Base-by-base conservation (phyloP, 64 coral and sea anemone genomes). In the Actinia tenebrosa region DNA sequence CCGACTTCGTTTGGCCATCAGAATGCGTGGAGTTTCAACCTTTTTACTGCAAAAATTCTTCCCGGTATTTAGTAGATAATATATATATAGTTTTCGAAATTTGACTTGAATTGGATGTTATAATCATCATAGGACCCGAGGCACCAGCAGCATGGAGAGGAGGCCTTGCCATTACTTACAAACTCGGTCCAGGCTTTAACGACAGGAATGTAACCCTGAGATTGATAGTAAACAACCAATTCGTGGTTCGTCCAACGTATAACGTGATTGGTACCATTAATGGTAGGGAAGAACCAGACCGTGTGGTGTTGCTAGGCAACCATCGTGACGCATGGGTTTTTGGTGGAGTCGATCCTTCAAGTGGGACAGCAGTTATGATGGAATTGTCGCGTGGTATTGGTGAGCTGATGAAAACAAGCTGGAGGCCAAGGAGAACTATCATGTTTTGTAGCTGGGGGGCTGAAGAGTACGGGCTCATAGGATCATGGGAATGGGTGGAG, bases 251-350 rank as follows among this genome's bases (percentile, higher is more conserved):
- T 58, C 82, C 89, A 84, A 42, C 83, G n/a, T 91, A 91, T 63
- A 98, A 98, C 56, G 92, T 98, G 7, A 94, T 98, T 92, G 95
- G 95, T 37, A 91, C 89, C 18, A 92, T 98, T 62, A 44, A 82
- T 22, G 95, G 95, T 3, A 86, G 44, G 26, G 95, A 92, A 17
- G 95, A 98, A 80, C 95, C 92, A n/a, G 95, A 98, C 30, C 95
- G 95, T 53, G 54, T 91, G 87, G 95, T 98, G 56, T 16, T 98
- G 9, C 79, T 98, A 25, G 95, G 95, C 16, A 98, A 94, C 68
- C 95, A 98, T 43, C 86, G 95, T 64, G 95, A 98, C 80, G 86
- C 95, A n/a, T 98, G 95, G 95, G 95, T 85, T 14, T 98, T 98
- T 89, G 95, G 92, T 25, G 95, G 89, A 23, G 89, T 98, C 59